Conservation (phyloP, 2,888 invertebrate species). For the Ligdia adustata region DNA sequence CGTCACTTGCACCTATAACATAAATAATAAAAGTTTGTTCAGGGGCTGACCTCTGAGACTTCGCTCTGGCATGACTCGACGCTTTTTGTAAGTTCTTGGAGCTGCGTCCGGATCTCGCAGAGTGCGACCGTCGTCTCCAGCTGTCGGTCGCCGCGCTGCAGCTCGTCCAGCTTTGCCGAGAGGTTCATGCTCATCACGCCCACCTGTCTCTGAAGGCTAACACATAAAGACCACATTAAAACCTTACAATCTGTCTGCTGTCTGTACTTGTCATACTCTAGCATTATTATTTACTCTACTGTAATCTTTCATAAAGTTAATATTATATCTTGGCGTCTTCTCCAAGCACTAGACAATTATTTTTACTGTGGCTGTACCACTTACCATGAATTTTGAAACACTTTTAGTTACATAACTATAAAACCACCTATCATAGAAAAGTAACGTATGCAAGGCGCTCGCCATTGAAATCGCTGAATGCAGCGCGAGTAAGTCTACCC, state of each 20-base stretch:
- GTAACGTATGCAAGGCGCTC: background rate
- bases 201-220: conserved; percentile 98
- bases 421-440: conserved; percentile 1
- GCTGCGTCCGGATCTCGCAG: conserved; percentile 96
- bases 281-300: too few relatives aligned
- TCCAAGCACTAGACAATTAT: too few relatives aligned
- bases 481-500: background rate
- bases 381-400: too few relatives aligned
- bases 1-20: too few relatives aligned
- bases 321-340: too few relatives aligned
- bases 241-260: too few relatives aligned
- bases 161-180: conserved; percentile 96
- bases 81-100: conserved; percentile 96
- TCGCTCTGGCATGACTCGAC: conserved; percentile 98
- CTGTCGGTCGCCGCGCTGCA: conserved; percentile 95
- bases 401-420: too few relatives aligned
- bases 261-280: too few relatives aligned
- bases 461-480: conserved; percentile 14
- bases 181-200: conserved; percentile 99
- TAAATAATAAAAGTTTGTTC: too few relatives aligned
- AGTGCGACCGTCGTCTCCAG: conserved; percentile 96
- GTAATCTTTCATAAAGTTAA: too few relatives aligned
- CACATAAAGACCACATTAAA: conserved; percentile 40
- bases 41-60: conserved; percentile 92
- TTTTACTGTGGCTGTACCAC: too few relatives aligned